Conservation (phyloP, 64 coral and sea anemone species). For the Stichodactyla mertensii region DNA sequence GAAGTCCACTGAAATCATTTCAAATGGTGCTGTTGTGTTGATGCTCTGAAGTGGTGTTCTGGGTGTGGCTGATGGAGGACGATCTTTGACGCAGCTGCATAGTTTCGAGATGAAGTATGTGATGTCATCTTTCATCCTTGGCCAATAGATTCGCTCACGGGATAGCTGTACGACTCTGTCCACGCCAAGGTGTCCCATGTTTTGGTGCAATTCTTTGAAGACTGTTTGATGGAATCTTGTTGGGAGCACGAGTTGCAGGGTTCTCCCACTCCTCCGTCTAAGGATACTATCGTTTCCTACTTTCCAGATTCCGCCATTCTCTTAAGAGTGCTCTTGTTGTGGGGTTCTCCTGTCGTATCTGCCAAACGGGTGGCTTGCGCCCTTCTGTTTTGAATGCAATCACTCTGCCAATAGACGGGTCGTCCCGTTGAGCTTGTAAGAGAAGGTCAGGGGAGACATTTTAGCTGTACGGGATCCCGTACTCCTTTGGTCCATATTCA, state of each 20-base stretch:
- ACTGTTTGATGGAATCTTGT: constrained; percentile 2
- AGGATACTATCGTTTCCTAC: not conserved
- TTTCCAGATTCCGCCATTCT: not conserved
- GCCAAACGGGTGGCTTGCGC: not conserved
- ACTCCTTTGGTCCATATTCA: too few species aligned
- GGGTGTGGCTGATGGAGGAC: not conserved
- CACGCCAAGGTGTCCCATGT: constrained; percentile 16
- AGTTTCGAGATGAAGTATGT: not conserved
- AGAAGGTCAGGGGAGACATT: too few species aligned
- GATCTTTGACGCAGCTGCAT: not conserved
- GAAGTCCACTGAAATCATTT: constrained; percentile 5
- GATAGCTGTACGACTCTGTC: not conserved
- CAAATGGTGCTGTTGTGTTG: not conserved
- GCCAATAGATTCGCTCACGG: not conserved
- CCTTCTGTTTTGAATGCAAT: not conserved
- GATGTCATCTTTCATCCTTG: not conserved
- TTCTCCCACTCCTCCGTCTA: not conserved
- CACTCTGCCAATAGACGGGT: constrained; percentile 1
- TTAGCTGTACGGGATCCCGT: too few species aligned
- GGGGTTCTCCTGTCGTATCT: too few species aligned
- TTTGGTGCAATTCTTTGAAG: not conserved
- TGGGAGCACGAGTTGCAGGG: constrained; percentile 13
- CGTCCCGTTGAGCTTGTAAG: not conserved
- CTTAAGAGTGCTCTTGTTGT: too few species aligned
- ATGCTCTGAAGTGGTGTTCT: not conserved